A percentile compares a stretch with the other conserved stretches of the same genome.
phyloP scores from a whole-genome alignment of 2,113 vertebrate species.

The Sapajus apella region DNA sequence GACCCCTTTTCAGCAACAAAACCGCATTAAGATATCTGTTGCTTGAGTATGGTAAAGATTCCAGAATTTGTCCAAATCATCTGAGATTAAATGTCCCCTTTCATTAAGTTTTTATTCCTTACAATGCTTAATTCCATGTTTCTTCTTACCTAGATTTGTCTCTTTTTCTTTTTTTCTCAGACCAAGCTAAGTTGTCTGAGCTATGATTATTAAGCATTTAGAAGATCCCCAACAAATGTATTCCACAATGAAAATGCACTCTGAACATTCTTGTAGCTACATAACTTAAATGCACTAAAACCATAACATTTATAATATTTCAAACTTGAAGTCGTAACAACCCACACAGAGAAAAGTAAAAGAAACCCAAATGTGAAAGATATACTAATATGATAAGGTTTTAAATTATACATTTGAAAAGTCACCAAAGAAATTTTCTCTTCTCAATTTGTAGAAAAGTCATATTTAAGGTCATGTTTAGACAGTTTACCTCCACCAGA shows the following conservation, averaged over 20 bases:
- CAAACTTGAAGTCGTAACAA: slow-evolving; percentile 13
- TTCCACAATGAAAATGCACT: slow-evolving; percentile 29
- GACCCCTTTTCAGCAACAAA: not conserved
- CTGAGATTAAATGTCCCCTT: not conserved
- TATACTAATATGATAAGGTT: slow-evolving; percentile 37
- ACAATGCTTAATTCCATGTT: not conserved
- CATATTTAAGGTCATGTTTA: not conserved
- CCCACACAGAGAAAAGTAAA: slow-evolving; percentile 16
- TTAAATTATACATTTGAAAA: not conserved
- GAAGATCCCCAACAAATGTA: not conserved
- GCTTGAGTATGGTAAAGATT: not conserved
- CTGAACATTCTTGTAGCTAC: slow-evolving; percentile 16
- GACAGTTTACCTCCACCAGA: not conserved
- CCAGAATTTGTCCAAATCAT: not conserved
- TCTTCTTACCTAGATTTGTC: not conserved
- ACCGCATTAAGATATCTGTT: not conserved
- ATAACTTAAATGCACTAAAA: slow-evolving; percentile 48
- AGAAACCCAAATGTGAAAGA: not conserved
- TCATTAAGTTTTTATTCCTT: not conserved
- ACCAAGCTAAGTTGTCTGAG: not conserved
- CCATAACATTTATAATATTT: slow-evolving; percentile 47
- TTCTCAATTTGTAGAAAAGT: slow-evolving; percentile 4
- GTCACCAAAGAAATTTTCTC: not conserved
- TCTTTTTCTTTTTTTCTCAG: not conserved
- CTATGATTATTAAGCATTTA: slow-evolving; percentile 36